Evolutionary conservation across 2,113 vertebrate species (phyloP), one percentile per base, ranked within the genome.

Genomic region (Rynchops niger): DNA sequence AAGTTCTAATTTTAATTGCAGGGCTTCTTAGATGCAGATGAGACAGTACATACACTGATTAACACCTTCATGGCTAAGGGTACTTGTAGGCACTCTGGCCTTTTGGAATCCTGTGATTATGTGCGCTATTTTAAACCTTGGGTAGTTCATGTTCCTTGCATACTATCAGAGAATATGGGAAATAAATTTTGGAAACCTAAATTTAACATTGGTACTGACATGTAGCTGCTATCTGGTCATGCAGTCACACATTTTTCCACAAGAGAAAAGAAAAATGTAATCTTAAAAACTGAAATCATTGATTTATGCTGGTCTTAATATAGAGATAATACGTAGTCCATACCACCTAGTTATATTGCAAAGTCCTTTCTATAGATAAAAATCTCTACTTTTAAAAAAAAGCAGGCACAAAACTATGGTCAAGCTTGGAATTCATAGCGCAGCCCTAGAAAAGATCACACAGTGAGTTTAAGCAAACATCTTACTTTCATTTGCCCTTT

Each of bases 1-100:
- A 96, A 93, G 77, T 95, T 91, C 74, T 91, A 88, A 92, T 95
- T 97, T 97, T 97, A 98, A 98, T 98, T 98, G 94, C 95, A 93
- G 90, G 84, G 71, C 78, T 97, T 93, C 96, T 96, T 92, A 94
- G 76, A 94, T 95, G 89, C 92, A 97, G 95, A 94, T 82, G 93
- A 97, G 87, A 88, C 85, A 26, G 59, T 79, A 81, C 89, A 85
- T 82, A 77, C 27, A 62, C 53, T 95, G 92, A 97, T 97, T 98
- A 97, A 96, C 96, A 97, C 92, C 93, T 97, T 96, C 87, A 67
- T 76, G 89, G 52, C 70, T 79, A 79, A 76, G 85, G 36, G 56
- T 69, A 47, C 58, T 92, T 82, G 27, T 14, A 93, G 62, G 26
- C 63, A 88, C n/a, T 74, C 42, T 40, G 71, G 43, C n/a, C 58